phyloP scores from a whole-genome alignment of 2,113 vertebrate genomes.

The Tyto alba region DNA sequence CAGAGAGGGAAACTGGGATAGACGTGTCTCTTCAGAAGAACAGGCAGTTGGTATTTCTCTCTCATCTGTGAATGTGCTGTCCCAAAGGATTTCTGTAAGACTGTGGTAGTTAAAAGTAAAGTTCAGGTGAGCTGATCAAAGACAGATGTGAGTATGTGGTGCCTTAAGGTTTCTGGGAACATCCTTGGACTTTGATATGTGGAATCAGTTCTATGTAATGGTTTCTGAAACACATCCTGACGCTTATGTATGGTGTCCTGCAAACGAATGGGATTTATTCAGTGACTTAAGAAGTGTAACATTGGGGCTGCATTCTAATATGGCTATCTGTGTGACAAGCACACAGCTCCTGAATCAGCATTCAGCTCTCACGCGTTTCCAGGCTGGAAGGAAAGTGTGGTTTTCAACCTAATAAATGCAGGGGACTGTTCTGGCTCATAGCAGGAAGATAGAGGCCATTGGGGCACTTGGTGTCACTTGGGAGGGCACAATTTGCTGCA shows the following conservation, averaged over 20 bases:
- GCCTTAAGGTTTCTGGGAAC: neutral
- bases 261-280: neutral
- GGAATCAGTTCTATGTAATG: neutral
- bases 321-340: neutral
- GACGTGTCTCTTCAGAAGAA: neutral
- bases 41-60: neutral
- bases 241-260: neutral
- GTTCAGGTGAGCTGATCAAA: neutral
- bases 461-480: neutral
- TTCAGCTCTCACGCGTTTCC: neutral
- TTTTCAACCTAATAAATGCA: neutral
- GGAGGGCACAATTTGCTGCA: neutral
- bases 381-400: neutral
- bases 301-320: neutral
- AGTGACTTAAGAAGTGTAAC: neutral
- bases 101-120: neutral
- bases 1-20: neutral
- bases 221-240: neutral
- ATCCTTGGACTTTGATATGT: neutral
- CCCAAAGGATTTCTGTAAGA: neutral
- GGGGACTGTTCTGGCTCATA: neutral
- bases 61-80: neutral
- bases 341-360: neutral
- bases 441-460: neutral
- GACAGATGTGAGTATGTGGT: neutral